Conservation (phyloP, 2,113 vertebrate species). For the Hyaena hyaena region DNA sequence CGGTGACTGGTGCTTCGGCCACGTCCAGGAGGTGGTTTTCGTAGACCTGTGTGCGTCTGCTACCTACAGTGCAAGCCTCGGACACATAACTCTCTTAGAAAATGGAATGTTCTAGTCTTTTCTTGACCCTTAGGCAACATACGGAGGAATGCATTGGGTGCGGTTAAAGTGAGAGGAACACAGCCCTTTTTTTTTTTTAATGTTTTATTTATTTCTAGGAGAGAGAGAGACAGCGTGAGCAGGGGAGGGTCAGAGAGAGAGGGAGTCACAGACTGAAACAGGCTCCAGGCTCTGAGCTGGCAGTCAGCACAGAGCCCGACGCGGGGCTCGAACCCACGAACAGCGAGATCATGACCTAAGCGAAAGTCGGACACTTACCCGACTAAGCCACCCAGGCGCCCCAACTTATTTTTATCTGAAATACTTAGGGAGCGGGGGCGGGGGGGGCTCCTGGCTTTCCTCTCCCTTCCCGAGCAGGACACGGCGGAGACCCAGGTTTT, state of each 20-base stretch:
- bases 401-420: slow-evolving; percentile 70
- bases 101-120: neutral
- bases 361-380: no score
- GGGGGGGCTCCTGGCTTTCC: slow-evolving; percentile 54
- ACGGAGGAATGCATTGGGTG: slow-evolving; percentile 5
- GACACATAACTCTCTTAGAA: neutral
- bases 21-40: neutral
- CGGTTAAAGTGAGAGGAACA: slow-evolving; percentile 66
- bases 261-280: no score
- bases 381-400: no score
- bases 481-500: slow-evolving; percentile 60
- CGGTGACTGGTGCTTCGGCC: neutral
- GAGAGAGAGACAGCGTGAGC: no score
- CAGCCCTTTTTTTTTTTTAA: slow-evolving; percentile 51
- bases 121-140: slow-evolving; percentile 30
- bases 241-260: no score
- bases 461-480: neutral
- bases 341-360: no score
- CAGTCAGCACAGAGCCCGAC: no score
- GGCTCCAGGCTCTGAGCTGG: no score
- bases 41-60: neutral
- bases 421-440: slow-evolving; percentile 73
- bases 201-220: no score
- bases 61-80: neutral
- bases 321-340: no score